phyloP scores from a whole-genome alignment of 2,113 vertebrate genomes.

The Crocuta crocuta region DNA sequence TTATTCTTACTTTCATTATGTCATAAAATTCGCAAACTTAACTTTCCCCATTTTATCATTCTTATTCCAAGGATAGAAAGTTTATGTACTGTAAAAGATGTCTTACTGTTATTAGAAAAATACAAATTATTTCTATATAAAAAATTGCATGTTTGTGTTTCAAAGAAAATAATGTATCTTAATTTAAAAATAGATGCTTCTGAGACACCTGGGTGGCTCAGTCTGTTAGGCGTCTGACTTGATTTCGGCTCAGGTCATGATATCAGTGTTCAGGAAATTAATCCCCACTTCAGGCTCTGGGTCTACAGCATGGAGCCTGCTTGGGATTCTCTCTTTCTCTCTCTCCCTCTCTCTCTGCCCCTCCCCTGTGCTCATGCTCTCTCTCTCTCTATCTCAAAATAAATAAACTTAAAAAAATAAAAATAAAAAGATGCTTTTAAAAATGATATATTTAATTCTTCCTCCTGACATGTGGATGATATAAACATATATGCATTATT shows the following conservation, averaged over 20 bases:
- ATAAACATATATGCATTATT: not conserved
- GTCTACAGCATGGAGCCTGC: too few relatives aligned
- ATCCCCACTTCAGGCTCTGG: too few relatives aligned
- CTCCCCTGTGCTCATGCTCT: too few relatives aligned
- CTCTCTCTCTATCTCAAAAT: too few relatives aligned
- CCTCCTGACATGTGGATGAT: not conserved
- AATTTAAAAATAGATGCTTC: not conserved
- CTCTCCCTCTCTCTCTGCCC: too few relatives aligned
- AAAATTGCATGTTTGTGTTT: slow-evolving; percentile 17
- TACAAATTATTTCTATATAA: slow-evolving; percentile 20
- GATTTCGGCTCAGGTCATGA: too few relatives aligned
- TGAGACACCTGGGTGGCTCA: too few relatives aligned
- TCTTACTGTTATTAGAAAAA: not conserved
- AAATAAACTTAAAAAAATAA: too few relatives aligned
- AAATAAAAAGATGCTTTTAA: slow-evolving; percentile 19
- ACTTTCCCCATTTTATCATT: not conserved
- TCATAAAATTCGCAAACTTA: slow-evolving; percentile 12
- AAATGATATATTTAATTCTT: slow-evolving; percentile 12
- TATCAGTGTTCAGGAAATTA: too few relatives aligned
- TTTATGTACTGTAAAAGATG: not conserved
- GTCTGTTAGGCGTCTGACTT: too few relatives aligned
- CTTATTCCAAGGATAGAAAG: not conserved
- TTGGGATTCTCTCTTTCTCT: too few relatives aligned
- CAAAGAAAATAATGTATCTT: slow-evolving; percentile 18
- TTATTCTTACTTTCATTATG: not conserved